Percentiles rank a stretch among this genome's conserved stretches.
phyloP scores from a whole-genome alignment of 1,140 invertebrate genomes.

The Drosophila kanapiae region DNA sequence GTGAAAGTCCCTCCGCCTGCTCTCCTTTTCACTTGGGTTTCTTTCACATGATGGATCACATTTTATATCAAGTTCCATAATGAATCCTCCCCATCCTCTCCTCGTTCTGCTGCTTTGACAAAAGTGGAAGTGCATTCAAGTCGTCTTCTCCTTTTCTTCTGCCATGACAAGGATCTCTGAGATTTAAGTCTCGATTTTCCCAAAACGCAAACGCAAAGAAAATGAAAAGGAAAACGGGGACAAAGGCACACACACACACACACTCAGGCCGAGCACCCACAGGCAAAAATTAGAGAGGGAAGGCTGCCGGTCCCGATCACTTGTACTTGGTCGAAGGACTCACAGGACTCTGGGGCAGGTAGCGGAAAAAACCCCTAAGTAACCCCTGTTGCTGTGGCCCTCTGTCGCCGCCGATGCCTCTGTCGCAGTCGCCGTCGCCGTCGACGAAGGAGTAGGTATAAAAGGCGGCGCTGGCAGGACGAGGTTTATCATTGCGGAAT shows the following conservation, averaged over 20 bases:
- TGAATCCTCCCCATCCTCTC: constrained; percentile 16
- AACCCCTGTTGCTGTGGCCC: constrained; percentile 31
- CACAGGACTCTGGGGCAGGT: constrained; percentile 28
- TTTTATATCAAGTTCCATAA: constrained; percentile 51
- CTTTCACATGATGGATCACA: constrained; percentile 67
- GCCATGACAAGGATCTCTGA: constrained; percentile 66
- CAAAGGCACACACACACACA: constrained; percentile 31
- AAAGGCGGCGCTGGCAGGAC: constrained; percentile 67
- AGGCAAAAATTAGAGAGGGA: constrained; percentile 17
- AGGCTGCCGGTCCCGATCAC: constrained; percentile 20
- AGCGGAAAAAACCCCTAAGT: constrained; percentile 20
- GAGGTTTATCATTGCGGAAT: constrained; percentile 84
- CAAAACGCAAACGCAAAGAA: constrained; percentile 56
- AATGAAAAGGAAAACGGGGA: constrained; percentile 32
- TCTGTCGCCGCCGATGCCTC: constrained; percentile 1
- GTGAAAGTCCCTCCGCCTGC: constrained; percentile 42
- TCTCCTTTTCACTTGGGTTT: constrained; percentile 16
- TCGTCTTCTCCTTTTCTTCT: constrained; percentile 40
- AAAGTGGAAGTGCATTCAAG: constrained; percentile 79
- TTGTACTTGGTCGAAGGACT: constrained; percentile 42
- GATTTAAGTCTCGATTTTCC: constrained; percentile 78
- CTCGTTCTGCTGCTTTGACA: constrained; percentile 23
- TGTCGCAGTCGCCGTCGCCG: not conserved
- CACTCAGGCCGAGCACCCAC: constrained; percentile 9
- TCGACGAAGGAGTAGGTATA: constrained; percentile 54